Evolutionary conservation across 2,888 invertebrate genomes (phyloP), one percentile per base, ranked within the genome.

Genomic region (Nematopogon swammerdamellus): DNA sequence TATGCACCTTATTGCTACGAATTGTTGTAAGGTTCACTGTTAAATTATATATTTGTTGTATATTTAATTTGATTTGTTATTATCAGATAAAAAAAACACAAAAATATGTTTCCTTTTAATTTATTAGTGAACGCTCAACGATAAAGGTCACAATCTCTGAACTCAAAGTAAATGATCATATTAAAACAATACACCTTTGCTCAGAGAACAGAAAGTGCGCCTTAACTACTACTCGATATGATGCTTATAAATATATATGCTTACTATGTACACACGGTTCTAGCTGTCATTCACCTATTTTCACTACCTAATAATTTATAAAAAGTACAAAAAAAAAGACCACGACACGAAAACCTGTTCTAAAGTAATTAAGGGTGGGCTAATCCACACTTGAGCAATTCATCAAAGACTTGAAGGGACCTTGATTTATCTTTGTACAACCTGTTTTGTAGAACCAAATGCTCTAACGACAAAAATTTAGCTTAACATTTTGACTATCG

Each of bases 191-290:
- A n/a, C n/a, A n/a, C n/a, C n/a, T n/a, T n/a, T 25, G 25, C 25
- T 8, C 8, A 4, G 8, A 25, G 25, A 25, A 25, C 25, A 25
- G 25, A 25, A 25, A 25, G 25, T 6, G 25, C 8, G 25, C 4
- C 25, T 25, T 25, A 25, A 25, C 5, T 25, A 36, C 25, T 36
- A 36, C 11, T 14, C n/a, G n/a, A n/a, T 14, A 36, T 14, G 36
- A 36, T 36, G 11, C 36, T 36, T 14, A 36, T 36, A 36, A 36
- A 36, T 36, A 36, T 36, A 36, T 36, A 8, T 36, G n/a, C 8
- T 36, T 76, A 75, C 65, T 76, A 77, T 77, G 69, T 77, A 77
- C 75, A 77, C 42, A 60, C 55, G 61, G 64, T 69, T 69, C 74
- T 75, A 70, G 68, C 66, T 72, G 70, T 73, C 70, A 68, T 63